Percentiles rank a stretch among this genome's conserved stretches.
These are phyloP conservation scores for Cheilosia pagana DNA, from an alignment of 2,888 invertebrate species.

Conservation along the genomic window DNA sequence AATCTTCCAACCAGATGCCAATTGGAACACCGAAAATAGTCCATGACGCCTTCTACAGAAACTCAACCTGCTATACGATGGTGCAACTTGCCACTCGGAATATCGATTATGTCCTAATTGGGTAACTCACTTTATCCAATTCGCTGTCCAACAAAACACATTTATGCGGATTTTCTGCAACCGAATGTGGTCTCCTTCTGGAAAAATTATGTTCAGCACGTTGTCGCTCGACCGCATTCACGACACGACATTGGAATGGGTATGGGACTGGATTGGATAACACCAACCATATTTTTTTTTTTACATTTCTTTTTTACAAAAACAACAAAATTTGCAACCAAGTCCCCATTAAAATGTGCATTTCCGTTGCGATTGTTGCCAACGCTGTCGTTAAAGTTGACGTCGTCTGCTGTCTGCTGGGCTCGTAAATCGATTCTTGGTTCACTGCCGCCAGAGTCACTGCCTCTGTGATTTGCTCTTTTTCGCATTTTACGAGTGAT, in stretches of 20 bases:
- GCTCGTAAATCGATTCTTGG: slow-evolving; percentile 64
- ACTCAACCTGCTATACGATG: slow-evolving; percentile 12
- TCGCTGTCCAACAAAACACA: slow-evolving; percentile 23
- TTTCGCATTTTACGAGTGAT: slow-evolving; percentile 44
- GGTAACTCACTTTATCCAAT: slow-evolving; percentile 49
- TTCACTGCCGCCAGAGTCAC: slow-evolving; percentile 33
- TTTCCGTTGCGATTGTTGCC: slow-evolving; percentile 70
- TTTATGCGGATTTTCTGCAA: slow-evolving; percentile 1
- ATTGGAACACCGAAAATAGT: slow-evolving; percentile 12
- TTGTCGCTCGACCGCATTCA: slow-evolving; percentile 54
- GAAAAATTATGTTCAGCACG: slow-evolving; percentile 24
- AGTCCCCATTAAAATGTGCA: slow-evolving; percentile 45
- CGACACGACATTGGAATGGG: slow-evolving; percentile 46
- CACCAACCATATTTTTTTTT: no score
- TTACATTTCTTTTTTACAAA: neutral
- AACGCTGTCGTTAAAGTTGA: slow-evolving; percentile 41
- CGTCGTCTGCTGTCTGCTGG: slow-evolving; percentile 37
- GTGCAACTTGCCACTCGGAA: slow-evolving; percentile 41
- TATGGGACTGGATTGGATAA: slow-evolving; percentile 4
- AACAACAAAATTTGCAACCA: slow-evolving; percentile 9
- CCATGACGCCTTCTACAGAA: neutral
- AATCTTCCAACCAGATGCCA: slow-evolving; percentile 14
- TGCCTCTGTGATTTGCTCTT: slow-evolving; percentile 25
- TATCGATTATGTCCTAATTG: slow-evolving; percentile 66
- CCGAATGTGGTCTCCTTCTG: slow-evolving; percentile 1